These are phyloP conservation scores for Aphrophora alni DNA, from an alignment of 2,888 invertebrate species.

Conservation along the genomic window DNA sequence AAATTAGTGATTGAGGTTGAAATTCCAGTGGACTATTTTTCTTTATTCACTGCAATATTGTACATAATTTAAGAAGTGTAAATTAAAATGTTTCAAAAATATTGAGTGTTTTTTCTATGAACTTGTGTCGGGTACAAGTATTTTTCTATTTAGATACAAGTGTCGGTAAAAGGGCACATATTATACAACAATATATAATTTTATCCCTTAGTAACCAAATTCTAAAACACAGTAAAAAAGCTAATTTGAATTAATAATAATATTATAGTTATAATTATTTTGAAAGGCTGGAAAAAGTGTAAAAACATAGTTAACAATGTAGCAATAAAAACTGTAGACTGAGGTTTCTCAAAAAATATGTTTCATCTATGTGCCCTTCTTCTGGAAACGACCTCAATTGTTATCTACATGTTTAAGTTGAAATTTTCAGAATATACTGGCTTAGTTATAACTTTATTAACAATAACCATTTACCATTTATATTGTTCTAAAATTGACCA, in stretches of 20 bases:
- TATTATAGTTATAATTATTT: background rate
- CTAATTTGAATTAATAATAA: background rate
- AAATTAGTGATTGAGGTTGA: too few relatives aligned
- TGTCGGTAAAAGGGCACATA: slow-evolving; percentile 2
- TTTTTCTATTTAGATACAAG: background rate
- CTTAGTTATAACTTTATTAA: too few relatives aligned
- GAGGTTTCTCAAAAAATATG: background rate
- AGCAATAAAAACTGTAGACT: background rate
- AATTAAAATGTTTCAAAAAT: too few relatives aligned
- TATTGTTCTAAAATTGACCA: too few relatives aligned
- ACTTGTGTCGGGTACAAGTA: too few relatives aligned
- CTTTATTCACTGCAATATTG: too few relatives aligned
- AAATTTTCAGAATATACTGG: too few relatives aligned
- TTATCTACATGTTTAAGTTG: too few relatives aligned
- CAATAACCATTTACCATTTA: too few relatives aligned
- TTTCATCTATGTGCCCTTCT: slow-evolving; percentile 3
- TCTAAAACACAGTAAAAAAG: background rate
- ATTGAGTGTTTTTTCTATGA: too few relatives aligned
- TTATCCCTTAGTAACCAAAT: background rate
- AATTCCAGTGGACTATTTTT: too few relatives aligned
- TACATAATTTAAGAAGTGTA: too few relatives aligned
- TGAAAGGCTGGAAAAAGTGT: background rate
- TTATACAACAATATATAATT: background rate
- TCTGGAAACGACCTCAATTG: background rate
- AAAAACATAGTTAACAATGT: background rate